phyloP scores from a whole-genome alignment of 2,113 vertebrate species.

The Pogonocichla stellata region DNA sequence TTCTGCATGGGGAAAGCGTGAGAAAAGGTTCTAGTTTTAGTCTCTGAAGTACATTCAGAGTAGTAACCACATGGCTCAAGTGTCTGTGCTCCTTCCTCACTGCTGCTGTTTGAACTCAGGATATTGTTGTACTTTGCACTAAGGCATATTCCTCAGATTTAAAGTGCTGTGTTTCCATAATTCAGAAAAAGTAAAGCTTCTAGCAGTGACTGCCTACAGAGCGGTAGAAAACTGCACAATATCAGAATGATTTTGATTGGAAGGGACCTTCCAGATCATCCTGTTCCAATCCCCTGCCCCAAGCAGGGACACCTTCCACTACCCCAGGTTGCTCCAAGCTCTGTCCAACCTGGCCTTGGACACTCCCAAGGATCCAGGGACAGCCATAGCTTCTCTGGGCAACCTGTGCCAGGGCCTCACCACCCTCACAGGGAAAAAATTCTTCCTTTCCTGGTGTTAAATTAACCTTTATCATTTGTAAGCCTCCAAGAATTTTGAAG shows the following conservation, averaged over 20 bases:
- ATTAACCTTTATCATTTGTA: neutral
- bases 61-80: slow-evolving; percentile 39
- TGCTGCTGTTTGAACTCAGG: slow-evolving; percentile 9
- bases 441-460: neutral
- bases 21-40: slow-evolving; percentile 40
- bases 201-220: neutral
- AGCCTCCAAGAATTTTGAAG: neutral
- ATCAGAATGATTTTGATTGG: neutral
- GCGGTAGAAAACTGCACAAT: neutral
- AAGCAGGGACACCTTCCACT: neutral
- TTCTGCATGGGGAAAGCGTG: slow-evolving; percentile 52
- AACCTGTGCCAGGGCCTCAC: rapidly evolving
- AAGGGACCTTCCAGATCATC: neutral
- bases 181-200: neutral
- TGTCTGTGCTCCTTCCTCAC: neutral
- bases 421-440: no score
- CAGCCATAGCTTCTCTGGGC: neutral
- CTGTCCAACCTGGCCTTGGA: rapidly evolving
- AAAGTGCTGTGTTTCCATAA: neutral
- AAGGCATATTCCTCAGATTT: neutral
- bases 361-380: neutral
- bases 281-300: neutral
- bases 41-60: slow-evolving; percentile 35
- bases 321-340: neutral
- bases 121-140: neutral